Evolutionary conservation across 1,140 invertebrate species (phyloP).

Genomic region (Drosophila nasuta): DNA sequence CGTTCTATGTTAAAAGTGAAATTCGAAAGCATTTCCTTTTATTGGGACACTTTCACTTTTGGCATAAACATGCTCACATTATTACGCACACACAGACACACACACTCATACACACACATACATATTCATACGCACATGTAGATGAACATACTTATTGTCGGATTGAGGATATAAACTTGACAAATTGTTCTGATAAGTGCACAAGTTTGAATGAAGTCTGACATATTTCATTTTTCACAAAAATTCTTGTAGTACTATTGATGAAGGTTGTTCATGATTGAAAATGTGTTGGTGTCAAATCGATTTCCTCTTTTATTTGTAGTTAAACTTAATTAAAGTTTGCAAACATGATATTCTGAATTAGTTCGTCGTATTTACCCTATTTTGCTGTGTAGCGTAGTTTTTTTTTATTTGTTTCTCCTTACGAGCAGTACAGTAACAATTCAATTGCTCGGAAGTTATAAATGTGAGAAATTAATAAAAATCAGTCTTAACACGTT

Average conservation of each 20-base stretch:
- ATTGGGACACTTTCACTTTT: conserved; percentile 36
- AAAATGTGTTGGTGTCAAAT: background rate
- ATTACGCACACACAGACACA: conserved; percentile 9
- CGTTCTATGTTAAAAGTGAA: conserved; percentile 14
- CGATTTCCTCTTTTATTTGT: background rate
- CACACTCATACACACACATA: background rate
- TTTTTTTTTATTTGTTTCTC: too few species aligned
- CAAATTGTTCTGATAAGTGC: background rate
- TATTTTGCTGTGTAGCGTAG: too few species aligned
- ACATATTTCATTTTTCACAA: background rate
- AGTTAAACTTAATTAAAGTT: background rate
- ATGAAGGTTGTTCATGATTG: background rate
- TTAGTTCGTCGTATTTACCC: background rate
- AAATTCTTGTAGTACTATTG: background rate
- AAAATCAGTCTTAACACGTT: conserved; percentile 62
- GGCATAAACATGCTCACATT: conserved; percentile 16
- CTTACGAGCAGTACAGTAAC: background rate
- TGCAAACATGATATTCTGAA: background rate
- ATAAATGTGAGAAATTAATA: conserved; percentile 78
- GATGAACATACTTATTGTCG: background rate
- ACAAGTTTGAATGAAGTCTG: background rate
- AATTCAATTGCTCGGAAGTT: conserved; percentile 64
- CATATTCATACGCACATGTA: background rate
- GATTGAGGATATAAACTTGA: conserved; percentile 17
- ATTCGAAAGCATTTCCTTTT: conserved; percentile 27